Evolutionary conservation across 2,888 invertebrate genomes (phyloP).

Genomic region (Meghimatium bilineatum): DNA sequence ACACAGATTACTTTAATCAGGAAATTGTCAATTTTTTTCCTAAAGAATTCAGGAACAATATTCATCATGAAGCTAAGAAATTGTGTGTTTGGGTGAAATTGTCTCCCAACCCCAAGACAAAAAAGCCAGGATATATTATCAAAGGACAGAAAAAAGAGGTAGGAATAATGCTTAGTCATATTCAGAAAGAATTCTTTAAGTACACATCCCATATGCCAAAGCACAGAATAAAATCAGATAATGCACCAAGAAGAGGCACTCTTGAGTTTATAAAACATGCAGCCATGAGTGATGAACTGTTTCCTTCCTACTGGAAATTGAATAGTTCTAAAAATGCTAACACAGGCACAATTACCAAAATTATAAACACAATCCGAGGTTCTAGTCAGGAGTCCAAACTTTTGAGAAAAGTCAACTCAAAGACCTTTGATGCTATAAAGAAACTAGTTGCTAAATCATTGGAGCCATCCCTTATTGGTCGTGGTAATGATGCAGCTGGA

Average conservation of each 20-base stretch:
- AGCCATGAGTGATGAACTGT: constrained; percentile 39
- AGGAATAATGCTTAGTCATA: neutral
- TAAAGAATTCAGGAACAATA: neutral
- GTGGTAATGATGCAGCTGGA: constrained; percentile 59
- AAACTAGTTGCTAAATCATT: constrained; percentile 56
- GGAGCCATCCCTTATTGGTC: constrained; percentile 53
- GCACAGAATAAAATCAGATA: constrained; percentile 13
- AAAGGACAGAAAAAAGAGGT: constrained; percentile 47
- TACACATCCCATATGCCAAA: constrained; percentile 18
- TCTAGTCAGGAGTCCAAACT: neutral
- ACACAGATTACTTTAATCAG: constrained; percentile 25
- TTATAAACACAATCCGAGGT: neutral
- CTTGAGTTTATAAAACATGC: constrained; percentile 51
- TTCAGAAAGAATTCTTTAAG: constrained; percentile 8
- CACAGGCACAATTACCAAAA: neutral
- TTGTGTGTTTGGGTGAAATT: constrained; percentile 15
- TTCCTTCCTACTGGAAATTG: constrained; percentile 55
- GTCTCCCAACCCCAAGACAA: constrained; percentile 12
- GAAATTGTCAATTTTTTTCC: constrained; percentile 9
- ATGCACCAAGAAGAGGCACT: constrained; percentile 45
- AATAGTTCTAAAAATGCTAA: constrained; percentile 16
- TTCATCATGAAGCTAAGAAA: constrained; percentile 29
- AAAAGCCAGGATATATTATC: constrained; percentile 19
- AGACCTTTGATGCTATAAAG: constrained; percentile 52
- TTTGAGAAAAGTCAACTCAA: constrained; percentile 49